Conservation (phyloP, 2,113 vertebrate species). For the Phyllostomus hastatus region DNA sequence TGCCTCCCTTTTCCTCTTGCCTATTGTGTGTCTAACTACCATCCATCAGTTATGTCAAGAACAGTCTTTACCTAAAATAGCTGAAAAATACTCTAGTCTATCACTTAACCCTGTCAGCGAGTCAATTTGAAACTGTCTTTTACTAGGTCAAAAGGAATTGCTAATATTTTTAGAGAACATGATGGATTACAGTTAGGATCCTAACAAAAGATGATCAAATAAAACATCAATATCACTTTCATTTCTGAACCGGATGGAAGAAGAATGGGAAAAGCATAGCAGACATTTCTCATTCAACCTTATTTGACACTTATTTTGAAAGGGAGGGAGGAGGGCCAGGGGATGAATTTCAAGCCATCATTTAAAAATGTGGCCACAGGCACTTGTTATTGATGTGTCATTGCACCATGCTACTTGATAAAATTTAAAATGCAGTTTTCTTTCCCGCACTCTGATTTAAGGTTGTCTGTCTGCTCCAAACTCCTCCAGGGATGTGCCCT, state of each 20-base stretch:
- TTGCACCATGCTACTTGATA: slow-evolving; percentile 33
- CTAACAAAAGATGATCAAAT: slow-evolving; percentile 68
- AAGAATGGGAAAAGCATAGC: background rate
- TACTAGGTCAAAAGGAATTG: slow-evolving; percentile 53
- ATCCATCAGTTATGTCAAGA: slow-evolving; percentile 63
- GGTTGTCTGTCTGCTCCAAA: slow-evolving; percentile 52
- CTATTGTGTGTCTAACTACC: slow-evolving; percentile 50
- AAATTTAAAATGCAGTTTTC: slow-evolving; percentile 43
- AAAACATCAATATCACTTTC: slow-evolving; percentile 55
- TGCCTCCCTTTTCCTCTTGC: slow-evolving; percentile 17
- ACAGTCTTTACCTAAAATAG: slow-evolving; percentile 47
- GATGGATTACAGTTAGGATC: background rate
- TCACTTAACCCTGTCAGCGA: slow-evolving; percentile 50
- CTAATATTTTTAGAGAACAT: slow-evolving; percentile 34
- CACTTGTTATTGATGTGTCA: slow-evolving; percentile 61
- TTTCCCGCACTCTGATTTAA: slow-evolving; percentile 56
- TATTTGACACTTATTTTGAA: slow-evolving; percentile 39
- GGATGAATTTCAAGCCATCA: slow-evolving; percentile 52
- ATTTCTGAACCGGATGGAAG: slow-evolving; percentile 11
- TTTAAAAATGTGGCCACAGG: slow-evolving; percentile 35
- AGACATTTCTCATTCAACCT: slow-evolving; percentile 49
- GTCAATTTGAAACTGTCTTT: slow-evolving; percentile 51
- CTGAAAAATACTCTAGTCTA: slow-evolving; percentile 40
- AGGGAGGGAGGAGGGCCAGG: background rate
- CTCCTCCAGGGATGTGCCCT: slow-evolving; percentile 15